These are phyloP conservation scores for Biston betularia DNA, from an alignment of 2,888 invertebrate genomes.

Conservation along the genomic window DNA sequence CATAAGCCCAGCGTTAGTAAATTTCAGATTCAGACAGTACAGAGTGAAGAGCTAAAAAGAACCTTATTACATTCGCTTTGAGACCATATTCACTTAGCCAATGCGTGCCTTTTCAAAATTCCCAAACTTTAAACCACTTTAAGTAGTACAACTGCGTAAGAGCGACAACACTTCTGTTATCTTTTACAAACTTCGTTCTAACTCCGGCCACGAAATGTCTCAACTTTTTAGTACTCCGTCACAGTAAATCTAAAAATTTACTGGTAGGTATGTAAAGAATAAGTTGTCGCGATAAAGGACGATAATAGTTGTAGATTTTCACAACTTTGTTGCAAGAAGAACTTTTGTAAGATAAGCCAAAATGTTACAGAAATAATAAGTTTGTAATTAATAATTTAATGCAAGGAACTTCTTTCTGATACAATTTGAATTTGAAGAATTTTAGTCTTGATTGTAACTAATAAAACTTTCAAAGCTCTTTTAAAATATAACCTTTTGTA, in stretches of 20 bases:
- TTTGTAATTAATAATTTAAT: constrained; percentile 24
- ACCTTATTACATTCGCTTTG: not conserved
- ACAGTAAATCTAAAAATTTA: not conserved
- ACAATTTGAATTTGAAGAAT: not conserved
- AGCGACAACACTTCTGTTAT: constrained; percentile 23
- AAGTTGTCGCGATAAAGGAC: not conserved
- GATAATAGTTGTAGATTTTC: not conserved
- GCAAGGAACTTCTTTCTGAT: not conserved
- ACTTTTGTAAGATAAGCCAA: constrained; percentile 21
- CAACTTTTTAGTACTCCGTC: not conserved
- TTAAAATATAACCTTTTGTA: no score
- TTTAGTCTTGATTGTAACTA: no score
- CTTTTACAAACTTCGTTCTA: constrained; percentile 10
- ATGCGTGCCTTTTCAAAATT: constrained; percentile 15
- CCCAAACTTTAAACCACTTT: constrained; percentile 21
- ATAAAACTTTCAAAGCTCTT: no score
- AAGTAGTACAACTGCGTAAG: constrained; percentile 22
- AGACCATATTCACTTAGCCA: not conserved
- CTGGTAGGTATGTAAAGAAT: no score
- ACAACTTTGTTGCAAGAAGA: constrained; percentile 1
- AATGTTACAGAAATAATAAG: constrained; percentile 17
- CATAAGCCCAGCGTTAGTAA: no score
- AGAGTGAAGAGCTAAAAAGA: not conserved
- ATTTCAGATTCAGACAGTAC: not conserved
- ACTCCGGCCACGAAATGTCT: not conserved